Conservation (phyloP, 2,888 invertebrate genomes). For the Agrochola circellaris region DNA sequence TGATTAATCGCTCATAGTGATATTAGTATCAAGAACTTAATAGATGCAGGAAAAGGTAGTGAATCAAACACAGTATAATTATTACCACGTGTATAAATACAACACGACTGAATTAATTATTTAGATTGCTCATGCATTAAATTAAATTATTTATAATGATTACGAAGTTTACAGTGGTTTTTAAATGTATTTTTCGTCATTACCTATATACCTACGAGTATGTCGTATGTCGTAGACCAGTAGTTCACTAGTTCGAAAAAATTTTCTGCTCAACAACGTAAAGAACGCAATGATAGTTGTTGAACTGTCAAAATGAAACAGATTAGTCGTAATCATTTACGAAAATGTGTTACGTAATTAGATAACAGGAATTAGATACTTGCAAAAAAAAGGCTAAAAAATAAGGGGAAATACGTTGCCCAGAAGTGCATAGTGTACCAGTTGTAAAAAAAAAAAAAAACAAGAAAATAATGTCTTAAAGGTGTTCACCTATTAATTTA, state of each 20-base stretch:
- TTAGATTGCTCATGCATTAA: slow-evolving; percentile 27
- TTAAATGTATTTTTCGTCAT: background rate
- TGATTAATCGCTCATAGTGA: slow-evolving; percentile 4
- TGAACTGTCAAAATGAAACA: too few species aligned
- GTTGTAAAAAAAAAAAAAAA: background rate
- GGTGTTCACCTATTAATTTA: background rate
- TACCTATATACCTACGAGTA: background rate
- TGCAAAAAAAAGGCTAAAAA: background rate
- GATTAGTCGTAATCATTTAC: too few species aligned
- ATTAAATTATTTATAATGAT: slow-evolving; percentile 17
- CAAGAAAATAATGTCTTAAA: background rate
- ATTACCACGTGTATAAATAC: slow-evolving; percentile 37
- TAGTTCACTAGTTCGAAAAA: too few species aligned
- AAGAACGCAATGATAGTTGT: too few species aligned
- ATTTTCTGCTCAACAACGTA: too few species aligned
- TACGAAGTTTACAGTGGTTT: background rate
- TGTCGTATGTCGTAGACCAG: too few species aligned
- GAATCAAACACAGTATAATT: slow-evolving; percentile 13
- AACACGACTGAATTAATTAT: slow-evolving; percentile 42
- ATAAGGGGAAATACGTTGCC: background rate
- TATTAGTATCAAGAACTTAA: slow-evolving; percentile 19
- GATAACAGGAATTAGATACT: background rate
- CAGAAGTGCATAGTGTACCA: background rate
- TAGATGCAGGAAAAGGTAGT: slow-evolving; percentile 32
- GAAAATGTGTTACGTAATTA: too few species aligned